Evolutionary conservation across 1,140 invertebrate species (phyloP), one percentile per base, ranked within the genome.

Genomic region (Nomia melanderi): DNA sequence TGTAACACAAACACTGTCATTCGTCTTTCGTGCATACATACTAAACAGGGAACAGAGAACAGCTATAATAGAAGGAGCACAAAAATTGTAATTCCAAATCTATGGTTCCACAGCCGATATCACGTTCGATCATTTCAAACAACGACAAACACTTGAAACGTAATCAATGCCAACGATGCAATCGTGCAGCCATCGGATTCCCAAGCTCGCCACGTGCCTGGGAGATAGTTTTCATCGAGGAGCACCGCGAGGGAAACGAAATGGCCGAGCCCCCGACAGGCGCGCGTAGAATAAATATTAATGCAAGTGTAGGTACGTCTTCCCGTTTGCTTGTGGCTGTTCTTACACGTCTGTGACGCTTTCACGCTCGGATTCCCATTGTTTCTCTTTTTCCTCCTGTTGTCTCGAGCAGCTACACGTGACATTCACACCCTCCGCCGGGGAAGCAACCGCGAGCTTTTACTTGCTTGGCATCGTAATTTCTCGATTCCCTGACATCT

Each of bases 271-370:
- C n/a, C 20, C 23, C 23, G 14, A 1, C 4, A 29, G 60, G 20
- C 53, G 82, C 77, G 67, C 56, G 57, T 79, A 86, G 78, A 80
- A 86, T 86, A 86, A 86, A 86, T 86, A 86, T 86, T 86, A 86
- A 86, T 86, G 84, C 73, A 59, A 74, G 31, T 62, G 17, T 11
- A n/a, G n/a, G 73, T 70, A 60, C 66, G 59, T 60, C 29, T 73
- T 44, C 36, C 60, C 59, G 47, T 60, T n/a, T 41, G n/a, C 53
- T 80, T 20, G 66, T 54, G 25, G 53, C 73, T 64, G 53, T 36
- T 77, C 69, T 29, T 75, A 64, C 75, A 70, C 77, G 62, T 73
- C 64, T 63, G 63, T 47, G 47, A 29, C 47, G 60, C 39, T 29
- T 76, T 31, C 56, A 59, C 69, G 57, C 81, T 78, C 77, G 65